Conservation (phyloP, 2,113 vertebrate genomes). For the Macquaria ambigua region DNA sequence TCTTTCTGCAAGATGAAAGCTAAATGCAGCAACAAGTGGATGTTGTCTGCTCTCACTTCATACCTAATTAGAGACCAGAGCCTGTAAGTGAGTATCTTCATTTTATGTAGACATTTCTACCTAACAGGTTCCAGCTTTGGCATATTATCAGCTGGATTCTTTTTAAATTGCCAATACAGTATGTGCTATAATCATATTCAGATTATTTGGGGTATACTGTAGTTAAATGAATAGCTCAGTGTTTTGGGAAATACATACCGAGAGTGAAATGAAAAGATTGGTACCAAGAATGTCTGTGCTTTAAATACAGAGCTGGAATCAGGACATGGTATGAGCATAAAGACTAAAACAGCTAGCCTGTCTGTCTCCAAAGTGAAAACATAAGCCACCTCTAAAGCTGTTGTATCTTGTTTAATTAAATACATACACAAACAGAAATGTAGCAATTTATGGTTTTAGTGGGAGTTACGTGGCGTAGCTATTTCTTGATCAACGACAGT, state of each 20-base stretch:
- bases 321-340: neutral
- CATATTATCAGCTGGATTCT: neutral
- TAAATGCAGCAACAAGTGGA: slow-evolving; percentile 45
- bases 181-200: neutral
- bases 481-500: neutral
- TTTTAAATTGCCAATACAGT: neutral
- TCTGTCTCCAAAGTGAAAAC: neutral
- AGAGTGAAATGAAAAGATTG: neutral
- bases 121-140: neutral
- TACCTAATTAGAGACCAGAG: slow-evolving; percentile 49
- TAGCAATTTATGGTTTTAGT: neutral
- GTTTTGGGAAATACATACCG: neutral
- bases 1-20: slow-evolving; percentile 51
- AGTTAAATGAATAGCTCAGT: neutral
- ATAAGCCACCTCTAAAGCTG: neutral
- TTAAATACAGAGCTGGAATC: too few species aligned
- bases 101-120: neutral
- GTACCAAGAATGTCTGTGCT: neutral
- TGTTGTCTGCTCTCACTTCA: slow-evolving; percentile 27
- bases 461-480: neutral
- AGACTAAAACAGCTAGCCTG: neutral
- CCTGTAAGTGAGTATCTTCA: neutral
- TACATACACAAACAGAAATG: neutral
- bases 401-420: neutral
- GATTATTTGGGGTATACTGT: neutral